phyloP scores from a whole-genome alignment of 2,888 invertebrate species.

The Strigamia transsilvanica region DNA sequence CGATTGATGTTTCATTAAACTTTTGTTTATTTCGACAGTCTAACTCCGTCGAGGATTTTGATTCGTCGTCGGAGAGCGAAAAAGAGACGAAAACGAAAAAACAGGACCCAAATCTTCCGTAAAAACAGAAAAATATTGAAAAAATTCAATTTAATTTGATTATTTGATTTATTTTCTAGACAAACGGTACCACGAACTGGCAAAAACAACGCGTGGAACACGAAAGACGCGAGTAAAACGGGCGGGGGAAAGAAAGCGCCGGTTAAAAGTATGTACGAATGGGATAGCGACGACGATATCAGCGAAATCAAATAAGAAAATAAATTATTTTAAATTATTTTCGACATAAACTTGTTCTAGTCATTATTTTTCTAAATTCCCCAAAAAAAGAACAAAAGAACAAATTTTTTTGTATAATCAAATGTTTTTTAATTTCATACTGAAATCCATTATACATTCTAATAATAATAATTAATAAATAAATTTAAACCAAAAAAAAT shows the following conservation, averaged over 20 bases:
- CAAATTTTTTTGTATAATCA: background rate
- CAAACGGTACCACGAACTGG: background rate
- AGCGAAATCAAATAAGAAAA: conserved; percentile 26
- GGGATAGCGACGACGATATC: conserved; percentile 45
- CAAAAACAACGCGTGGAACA: background rate
- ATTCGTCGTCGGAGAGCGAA: background rate
- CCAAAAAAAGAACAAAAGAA: background rate
- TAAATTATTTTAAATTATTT: background rate
- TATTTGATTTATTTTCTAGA: background rate
- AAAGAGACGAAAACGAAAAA: background rate
- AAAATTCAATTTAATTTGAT: background rate
- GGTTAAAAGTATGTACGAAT: background rate
- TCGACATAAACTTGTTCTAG: background rate
- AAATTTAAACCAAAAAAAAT: background rate
- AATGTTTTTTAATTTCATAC: conserved; percentile 9
- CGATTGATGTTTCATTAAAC: too few relatives aligned
- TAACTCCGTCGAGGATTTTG: background rate
- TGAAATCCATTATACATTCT: background rate
- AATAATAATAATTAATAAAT: background rate
- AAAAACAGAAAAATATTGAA: background rate
- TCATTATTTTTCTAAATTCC: background rate
- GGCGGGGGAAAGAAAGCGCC: background rate
- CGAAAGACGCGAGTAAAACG: background rate
- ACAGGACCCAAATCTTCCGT: background rate
- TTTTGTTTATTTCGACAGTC: background rate